Evolutionary conservation across 2,888 invertebrate genomes (phyloP), one percentile per base, ranked within the genome.

Genomic region (Falcaria lacertinaria): DNA sequence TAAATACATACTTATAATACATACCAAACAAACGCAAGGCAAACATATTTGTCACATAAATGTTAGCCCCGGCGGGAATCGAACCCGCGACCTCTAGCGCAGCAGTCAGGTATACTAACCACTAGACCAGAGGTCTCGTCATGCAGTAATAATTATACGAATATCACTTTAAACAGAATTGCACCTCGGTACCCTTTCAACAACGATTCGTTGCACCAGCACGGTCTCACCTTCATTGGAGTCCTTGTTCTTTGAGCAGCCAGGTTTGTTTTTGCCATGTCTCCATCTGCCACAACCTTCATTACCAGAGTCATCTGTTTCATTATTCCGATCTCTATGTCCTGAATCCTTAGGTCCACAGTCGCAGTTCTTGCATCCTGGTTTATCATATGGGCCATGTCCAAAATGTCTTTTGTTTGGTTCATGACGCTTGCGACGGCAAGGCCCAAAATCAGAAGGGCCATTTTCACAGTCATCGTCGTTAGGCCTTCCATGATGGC

Each of bases 131-230:
- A n/a, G n/a, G n/a, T n/a, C n/a, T n/a, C n/a, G n/a, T n/a, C n/a
- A n/a, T n/a, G n/a, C n/a, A n/a, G n/a, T n/a, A n/a, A n/a, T n/a
- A n/a, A 28, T 11, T 3, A 28, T 28, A 28, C 28, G 11, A 25
- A 22, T 22, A 2, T 6, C 22, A 33, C 19, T 25, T 35, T 17
- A 52, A 37, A 52, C 50, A 39, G 64, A 61, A 39, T 49, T 53
- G 33, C 60, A 63, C 6, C 64, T 54, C 0, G 60, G 44, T 1
- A 44, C 42, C 33, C 44, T 60, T 37, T 65, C 67, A n/a, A 64
- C 51, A 34, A 64, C 49, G 40, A 60, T 58, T 38, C 54, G 51
- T 40, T 60, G 60, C 13, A 58, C 52, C 25, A 59, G 52, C 8
- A 64, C 47, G n/a, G 37, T 22, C 8, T 37, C 41, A 15, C 46